Evolutionary conservation across 1,140 invertebrate species (phyloP).

Genomic region (Bombus polaris): DNA sequence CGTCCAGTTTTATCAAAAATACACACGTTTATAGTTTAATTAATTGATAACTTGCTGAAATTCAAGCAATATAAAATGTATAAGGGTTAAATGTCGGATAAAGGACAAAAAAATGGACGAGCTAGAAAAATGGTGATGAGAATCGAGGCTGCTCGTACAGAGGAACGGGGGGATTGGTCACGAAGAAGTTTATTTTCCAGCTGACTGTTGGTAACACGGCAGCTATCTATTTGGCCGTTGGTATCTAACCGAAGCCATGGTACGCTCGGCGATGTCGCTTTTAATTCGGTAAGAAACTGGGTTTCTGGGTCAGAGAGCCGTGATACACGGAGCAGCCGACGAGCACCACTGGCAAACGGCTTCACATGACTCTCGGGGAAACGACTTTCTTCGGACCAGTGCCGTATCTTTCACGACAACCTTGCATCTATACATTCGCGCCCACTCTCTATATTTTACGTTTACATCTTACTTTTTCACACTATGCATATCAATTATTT

Average conservation of each 20-base stretch:
- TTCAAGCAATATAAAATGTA: too few species aligned
- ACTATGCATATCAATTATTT: neutral
- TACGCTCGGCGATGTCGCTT: conserved; percentile 62
- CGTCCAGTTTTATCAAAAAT: too few species aligned
- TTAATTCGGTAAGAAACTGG: conserved; percentile 70
- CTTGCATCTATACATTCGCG: neutral
- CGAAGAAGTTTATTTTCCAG: neutral
- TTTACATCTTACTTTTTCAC: neutral
- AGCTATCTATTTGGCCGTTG: conserved; percentile 26
- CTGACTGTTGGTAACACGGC: neutral
- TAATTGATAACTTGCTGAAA: too few species aligned
- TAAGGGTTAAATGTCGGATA: neutral
- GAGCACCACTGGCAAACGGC: conserved; percentile 10
- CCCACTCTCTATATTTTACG: too few species aligned
- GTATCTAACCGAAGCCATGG: conserved; percentile 52
- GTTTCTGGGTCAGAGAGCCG: conserved; percentile 65
- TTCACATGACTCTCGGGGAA: conserved; percentile 28
- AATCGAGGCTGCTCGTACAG: neutral
- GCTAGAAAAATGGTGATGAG: neutral
- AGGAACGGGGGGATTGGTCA: neutral
- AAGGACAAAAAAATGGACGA: neutral
- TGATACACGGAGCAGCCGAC: conserved; percentile 45
- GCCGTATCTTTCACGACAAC: conserved; percentile 22
- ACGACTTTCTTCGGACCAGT: conserved; percentile 53
- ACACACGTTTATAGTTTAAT: too few species aligned